Evolutionary conservation across 2,888 invertebrate genomes (phyloP).

Genomic region (Hemaris fuciformis): DNA sequence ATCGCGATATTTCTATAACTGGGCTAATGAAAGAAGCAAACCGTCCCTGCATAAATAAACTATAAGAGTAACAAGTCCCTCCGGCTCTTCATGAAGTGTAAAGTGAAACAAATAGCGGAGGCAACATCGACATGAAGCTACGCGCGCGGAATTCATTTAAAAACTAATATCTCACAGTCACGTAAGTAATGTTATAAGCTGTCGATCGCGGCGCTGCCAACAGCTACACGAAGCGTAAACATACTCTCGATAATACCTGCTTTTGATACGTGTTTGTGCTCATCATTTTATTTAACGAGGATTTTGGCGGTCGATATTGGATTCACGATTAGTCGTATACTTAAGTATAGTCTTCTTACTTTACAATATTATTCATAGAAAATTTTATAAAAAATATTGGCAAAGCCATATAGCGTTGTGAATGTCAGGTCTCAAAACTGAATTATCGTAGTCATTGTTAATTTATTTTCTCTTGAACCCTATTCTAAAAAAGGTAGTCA

Average conservation of each 20-base stretch:
- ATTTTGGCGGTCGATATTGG: not conserved
- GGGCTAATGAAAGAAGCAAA: not conserved
- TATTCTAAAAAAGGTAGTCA: no score
- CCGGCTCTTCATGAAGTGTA: not conserved
- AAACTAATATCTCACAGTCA: constrained; percentile 66
- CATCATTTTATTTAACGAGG: not conserved
- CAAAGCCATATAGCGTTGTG: no score
- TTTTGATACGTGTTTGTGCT: not conserved
- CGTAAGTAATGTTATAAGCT: constrained; percentile 53
- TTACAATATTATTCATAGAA: no score
- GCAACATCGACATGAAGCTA: constrained; percentile 17
- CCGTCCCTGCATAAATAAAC: not conserved
- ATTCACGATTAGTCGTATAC: no score
- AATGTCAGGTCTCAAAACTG: no score
- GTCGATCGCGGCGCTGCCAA: constrained; percentile 40
- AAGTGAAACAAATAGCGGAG: constrained; percentile 11
- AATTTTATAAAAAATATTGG: no score
- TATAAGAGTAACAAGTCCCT: not conserved
- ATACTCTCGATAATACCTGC: not conserved
- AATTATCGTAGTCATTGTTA: no score
- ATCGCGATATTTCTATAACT: not conserved
- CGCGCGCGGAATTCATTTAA: constrained; percentile 64
- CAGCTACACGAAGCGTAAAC: not conserved
- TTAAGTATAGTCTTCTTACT: no score
- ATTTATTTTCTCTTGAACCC: no score